Conservation (phyloP, 1,140 invertebrate genomes). For the Ceratoteleas bidentatus region DNA sequence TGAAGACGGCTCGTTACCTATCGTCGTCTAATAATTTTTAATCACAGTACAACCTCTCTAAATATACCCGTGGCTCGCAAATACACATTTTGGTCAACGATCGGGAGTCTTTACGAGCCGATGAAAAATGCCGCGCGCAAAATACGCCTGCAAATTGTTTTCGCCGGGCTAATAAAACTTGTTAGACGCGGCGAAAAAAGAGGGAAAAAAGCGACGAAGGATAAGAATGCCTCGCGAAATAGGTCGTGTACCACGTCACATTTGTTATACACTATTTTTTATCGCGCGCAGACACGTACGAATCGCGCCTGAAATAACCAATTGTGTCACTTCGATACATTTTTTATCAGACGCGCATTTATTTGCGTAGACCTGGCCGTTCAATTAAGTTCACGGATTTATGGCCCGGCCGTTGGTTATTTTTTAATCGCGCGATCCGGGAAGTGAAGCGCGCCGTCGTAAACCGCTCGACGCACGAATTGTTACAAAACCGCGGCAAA, state of each 20-base stretch:
- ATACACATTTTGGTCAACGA: too few relatives aligned
- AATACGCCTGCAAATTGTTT: too few relatives aligned
- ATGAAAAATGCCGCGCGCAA: too few relatives aligned
- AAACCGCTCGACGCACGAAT: too few relatives aligned
- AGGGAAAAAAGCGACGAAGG: not conserved
- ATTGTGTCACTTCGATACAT: constrained; percentile 40
- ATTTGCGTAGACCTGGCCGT: constrained; percentile 18
- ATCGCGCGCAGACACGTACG: constrained; percentile 21
- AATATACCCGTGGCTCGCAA: too few relatives aligned
- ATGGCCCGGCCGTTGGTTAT: too few relatives aligned
- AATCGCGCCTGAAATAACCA: constrained; percentile 36
- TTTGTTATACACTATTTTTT: constrained; percentile 43
- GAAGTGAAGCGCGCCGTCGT: too few relatives aligned
- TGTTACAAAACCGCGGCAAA: not conserved
- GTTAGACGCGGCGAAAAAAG: not conserved
- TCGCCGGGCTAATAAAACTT: not conserved
- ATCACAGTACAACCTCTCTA: too few relatives aligned
- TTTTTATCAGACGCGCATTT: constrained; percentile 36
- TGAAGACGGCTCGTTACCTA: too few relatives aligned
- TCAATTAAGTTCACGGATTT: constrained; percentile 21
- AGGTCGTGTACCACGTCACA: constrained; percentile 40
- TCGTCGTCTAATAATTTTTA: too few relatives aligned
- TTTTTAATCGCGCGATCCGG: too few relatives aligned
- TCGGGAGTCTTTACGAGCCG: too few relatives aligned
- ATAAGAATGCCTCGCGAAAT: constrained; percentile 31